Base-by-base conservation (phyloP, 2,888 invertebrate genomes). In the Drosophila anomelani region DNA sequence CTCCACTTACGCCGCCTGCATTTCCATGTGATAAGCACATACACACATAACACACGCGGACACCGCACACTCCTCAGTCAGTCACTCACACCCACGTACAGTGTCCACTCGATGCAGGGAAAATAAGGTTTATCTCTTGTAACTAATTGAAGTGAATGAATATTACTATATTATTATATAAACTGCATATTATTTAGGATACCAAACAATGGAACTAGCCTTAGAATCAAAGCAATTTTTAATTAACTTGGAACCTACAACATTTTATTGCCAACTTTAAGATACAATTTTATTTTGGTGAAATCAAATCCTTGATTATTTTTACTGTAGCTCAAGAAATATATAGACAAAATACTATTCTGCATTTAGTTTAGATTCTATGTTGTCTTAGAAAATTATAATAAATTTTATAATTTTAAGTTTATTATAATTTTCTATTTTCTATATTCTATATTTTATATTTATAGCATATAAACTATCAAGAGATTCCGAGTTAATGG, bases 1-100 rank as follows among this genome's bases (percentile, higher is more conserved):
- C 85, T 88, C 85, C 83, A 84, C 71, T 88, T 79, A 79, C 72
- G 63, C 59, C 56, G 63, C 59, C 59, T 79, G 75, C 55, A 84
- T 76, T 79, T 79, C 70, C 75, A 70, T 78, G 68, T 69, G 76
- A 84, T 82, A 88, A 85, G 83, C 81, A 69, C 51, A 38, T 29
- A 10, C 46, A 59, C 55, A 47, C 47, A 47, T 29, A 47, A 47
- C 47, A 67, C 38, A 43, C 57, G 54, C 69, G 26, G 54, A 49
- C 66, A 74, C 76, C 39, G 39, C 53, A 59, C 70, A 68, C 47
- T 69, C 58, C 44, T 13, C 51, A 34, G 20, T 34, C 53, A 47
- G 32, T 41, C 47, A 59, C 69, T 66, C 60, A 62, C 71, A 76
- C 66, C 36, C 49, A 66, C 49, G 26, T 55, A 46, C 51, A 51